A percentile compares a stretch with the other conserved stretches of the same genome.
Evolutionary conservation across 2,888 invertebrate genomes (phyloP).

Genomic region (Megalurothrips usitatus): DNA sequence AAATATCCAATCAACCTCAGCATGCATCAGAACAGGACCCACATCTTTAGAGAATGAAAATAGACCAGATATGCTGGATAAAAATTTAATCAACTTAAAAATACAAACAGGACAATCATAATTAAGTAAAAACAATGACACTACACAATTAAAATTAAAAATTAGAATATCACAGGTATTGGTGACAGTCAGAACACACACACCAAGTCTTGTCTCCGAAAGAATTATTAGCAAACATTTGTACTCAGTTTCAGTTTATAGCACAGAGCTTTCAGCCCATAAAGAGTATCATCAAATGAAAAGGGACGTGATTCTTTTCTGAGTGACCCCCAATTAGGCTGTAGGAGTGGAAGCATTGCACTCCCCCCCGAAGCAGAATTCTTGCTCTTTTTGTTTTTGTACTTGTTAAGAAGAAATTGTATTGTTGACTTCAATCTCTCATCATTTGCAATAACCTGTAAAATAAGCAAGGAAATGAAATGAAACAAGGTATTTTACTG

Average conservation of each 20-base stretch:
- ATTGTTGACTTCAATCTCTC: neutral
- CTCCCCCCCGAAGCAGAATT: neutral
- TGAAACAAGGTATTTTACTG: neutral
- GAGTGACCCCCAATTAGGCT: neutral
- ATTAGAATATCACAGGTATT: neutral
- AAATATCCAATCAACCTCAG: neutral
- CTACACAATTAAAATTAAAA: neutral
- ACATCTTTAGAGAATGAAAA: neutral
- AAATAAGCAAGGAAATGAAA: neutral
- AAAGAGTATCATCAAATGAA: neutral
- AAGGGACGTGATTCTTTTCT: neutral
- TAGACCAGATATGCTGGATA: neutral
- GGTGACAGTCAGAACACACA: neutral
- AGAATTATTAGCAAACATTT: neutral
- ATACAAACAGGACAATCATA: neutral
- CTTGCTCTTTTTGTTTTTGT: constrained; percentile 1
- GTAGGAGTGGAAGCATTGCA: neutral
- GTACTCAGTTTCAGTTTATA: neutral
- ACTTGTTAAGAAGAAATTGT: neutral
- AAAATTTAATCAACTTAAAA: neutral
- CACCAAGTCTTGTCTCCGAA: neutral
- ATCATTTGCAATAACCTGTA: neutral
- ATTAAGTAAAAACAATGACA: neutral
- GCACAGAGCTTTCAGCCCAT: neutral
- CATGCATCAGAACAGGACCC: neutral